Evolutionary conservation across 2,113 vertebrate species (phyloP).

Genomic region (Chamaea fasciata): DNA sequence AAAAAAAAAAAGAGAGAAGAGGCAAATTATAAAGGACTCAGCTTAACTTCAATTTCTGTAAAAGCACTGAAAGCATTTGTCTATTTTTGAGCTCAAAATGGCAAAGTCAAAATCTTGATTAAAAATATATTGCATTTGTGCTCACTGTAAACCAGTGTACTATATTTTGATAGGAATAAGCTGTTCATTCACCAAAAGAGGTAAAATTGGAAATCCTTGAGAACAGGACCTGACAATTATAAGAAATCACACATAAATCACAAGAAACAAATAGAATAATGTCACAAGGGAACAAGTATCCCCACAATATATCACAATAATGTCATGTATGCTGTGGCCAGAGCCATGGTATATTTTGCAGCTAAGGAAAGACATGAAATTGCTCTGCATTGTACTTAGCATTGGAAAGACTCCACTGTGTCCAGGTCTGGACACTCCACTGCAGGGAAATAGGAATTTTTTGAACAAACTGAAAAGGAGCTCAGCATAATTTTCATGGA

Average conservation of each 20-base stretch:
- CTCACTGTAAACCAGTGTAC: neutral
- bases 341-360: neutral
- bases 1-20: accelerated
- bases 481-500: neutral
- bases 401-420: neutral
- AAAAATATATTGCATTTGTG: neutral
- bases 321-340: neutral
- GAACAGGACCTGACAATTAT: neutral
- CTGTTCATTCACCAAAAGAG: neutral
- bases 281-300: neutral
- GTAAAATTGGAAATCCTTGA: neutral
- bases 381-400: neutral
- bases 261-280: neutral
- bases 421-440: neutral
- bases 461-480: neutral
- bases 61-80: neutral
- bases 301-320: neutral
- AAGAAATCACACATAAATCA: neutral
- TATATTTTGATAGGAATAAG: neutral
- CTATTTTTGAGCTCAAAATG: neutral
- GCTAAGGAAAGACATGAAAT: neutral
- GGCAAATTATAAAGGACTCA: neutral
- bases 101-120: neutral
- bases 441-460: neutral
- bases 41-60: neutral